A percentile compares a stretch with the other conserved stretches of the same genome.
These are phyloP conservation scores for Ciconia boyciana DNA, from an alignment of 2,113 vertebrate genomes.

Conservation along the genomic window DNA sequence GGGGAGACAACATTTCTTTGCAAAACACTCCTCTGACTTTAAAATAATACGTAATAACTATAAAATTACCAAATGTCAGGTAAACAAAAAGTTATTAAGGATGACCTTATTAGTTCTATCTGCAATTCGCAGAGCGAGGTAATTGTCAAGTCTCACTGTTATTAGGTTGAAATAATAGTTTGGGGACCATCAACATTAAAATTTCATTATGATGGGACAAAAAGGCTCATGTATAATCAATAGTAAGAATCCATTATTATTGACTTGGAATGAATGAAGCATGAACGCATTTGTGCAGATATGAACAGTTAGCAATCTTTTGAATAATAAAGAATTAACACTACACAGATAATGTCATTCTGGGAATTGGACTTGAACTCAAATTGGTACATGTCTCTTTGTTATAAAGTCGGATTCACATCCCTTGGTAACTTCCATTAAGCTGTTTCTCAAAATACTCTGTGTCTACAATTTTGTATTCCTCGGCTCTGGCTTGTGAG, in stretches of 20 bases:
- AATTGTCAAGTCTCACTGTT: slow-evolving; percentile 86
- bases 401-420: slow-evolving; percentile 18
- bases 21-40: slow-evolving; percentile 55
- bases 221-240: slow-evolving; percentile 93
- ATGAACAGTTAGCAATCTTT: slow-evolving; percentile 65
- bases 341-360: slow-evolving; percentile 59
- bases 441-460: slow-evolving; percentile 28
- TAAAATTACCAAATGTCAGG: slow-evolving; percentile 84
- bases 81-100: slow-evolving; percentile 89
- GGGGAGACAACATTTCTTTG: slow-evolving; percentile 43
- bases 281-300: slow-evolving; percentile 66
- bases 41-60: slow-evolving; percentile 68
- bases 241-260: slow-evolving; percentile 87
- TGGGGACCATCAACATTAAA: slow-evolving; percentile 83
- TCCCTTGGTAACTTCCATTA: slow-evolving; percentile 42
- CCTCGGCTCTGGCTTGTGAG: neutral
- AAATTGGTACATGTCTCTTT: slow-evolving; percentile 51
- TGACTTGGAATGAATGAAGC: slow-evolving; percentile 74
- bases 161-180: slow-evolving; percentile 84
- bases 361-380: slow-evolving; percentile 53
- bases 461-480: neutral
- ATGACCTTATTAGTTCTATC: slow-evolving; percentile 86
- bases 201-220: slow-evolving; percentile 92
- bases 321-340: slow-evolving; percentile 74
- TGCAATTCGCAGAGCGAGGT: slow-evolving; percentile 82